phyloP scores from a whole-genome alignment of 2,888 invertebrate genomes.

The Rotaria macrura region DNA sequence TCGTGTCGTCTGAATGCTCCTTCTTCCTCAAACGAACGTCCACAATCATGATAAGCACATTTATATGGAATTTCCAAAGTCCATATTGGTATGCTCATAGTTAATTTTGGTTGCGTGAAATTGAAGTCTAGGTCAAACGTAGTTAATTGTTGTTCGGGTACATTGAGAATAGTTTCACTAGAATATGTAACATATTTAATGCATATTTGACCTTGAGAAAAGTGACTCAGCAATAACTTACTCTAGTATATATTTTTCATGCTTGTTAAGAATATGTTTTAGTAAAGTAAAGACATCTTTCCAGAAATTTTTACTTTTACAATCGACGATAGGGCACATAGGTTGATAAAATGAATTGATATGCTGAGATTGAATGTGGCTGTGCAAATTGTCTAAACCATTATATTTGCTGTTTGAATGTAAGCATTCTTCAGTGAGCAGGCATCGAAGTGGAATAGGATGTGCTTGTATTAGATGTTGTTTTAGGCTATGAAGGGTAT shows the following conservation, averaged over 20 bases:
- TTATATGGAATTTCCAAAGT: not conserved
- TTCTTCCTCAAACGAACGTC: not conserved
- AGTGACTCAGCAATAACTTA: not conserved
- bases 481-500: too few relatives aligned
- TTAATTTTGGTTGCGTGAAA: not conserved
- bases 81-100: not conserved
- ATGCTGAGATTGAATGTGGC: too few relatives aligned
- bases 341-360: too few relatives aligned
- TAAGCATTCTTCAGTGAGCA: too few relatives aligned
- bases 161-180: not conserved
- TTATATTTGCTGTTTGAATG: too few relatives aligned
- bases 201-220: not conserved
- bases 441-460: too few relatives aligned
- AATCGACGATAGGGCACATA: too few relatives aligned
- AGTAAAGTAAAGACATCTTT: not conserved
- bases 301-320: not conserved
- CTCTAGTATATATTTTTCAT: not conserved
- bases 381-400: too few relatives aligned
- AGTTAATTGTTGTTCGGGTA: not conserved
- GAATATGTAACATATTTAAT: not conserved
- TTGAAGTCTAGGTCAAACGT: too few relatives aligned
- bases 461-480: too few relatives aligned
- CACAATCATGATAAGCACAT: not conserved
- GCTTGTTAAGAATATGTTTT: not conserved
- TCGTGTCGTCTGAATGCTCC: not conserved